A percentile compares a stretch with the other conserved stretches of the same genome.
Conservation (phyloP, 1,140 invertebrate species). For the Halesus radiatus region DNA sequence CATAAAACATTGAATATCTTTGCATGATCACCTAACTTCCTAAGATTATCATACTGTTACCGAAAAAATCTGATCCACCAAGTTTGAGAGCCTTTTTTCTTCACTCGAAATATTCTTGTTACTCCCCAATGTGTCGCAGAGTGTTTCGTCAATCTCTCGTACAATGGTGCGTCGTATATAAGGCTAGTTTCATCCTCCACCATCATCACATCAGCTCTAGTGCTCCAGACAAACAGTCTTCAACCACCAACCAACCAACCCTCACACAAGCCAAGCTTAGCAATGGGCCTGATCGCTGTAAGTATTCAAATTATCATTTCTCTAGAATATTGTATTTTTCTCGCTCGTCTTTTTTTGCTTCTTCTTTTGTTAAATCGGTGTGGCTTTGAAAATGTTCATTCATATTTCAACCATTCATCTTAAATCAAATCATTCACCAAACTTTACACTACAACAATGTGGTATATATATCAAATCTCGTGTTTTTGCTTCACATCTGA, state of each 20-base stretch:
- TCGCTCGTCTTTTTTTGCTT: too few relatives aligned
- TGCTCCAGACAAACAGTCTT: conserved; percentile 20
- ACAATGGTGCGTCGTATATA: conserved; percentile 44
- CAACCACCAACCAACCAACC: neutral
- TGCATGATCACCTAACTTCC: too few relatives aligned
- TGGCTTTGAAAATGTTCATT: too few relatives aligned
- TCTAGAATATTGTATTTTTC: too few relatives aligned
- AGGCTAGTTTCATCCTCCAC: conserved; percentile 45
- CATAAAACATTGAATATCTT: too few relatives aligned
- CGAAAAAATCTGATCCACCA: neutral
- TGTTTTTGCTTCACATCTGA: too few relatives aligned
- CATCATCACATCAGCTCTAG: conserved; percentile 31
- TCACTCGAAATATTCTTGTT: neutral
- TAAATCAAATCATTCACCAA: too few relatives aligned
- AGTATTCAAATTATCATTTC: conserved; percentile 3
- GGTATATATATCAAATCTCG: too few relatives aligned
- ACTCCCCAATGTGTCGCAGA: conserved; percentile 3
- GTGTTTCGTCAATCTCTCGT: conserved; percentile 35
- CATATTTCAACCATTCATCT: too few relatives aligned
- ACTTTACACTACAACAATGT: too few relatives aligned
- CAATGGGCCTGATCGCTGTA: conserved; percentile 46
- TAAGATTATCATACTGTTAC: too few relatives aligned
- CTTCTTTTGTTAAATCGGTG: too few relatives aligned
- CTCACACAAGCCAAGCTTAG: conserved; percentile 25
- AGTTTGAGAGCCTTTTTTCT: conserved; percentile 7